Base-by-base conservation (phyloP, 2,888 invertebrate genomes). In the Nemotelus pantherinus region DNA sequence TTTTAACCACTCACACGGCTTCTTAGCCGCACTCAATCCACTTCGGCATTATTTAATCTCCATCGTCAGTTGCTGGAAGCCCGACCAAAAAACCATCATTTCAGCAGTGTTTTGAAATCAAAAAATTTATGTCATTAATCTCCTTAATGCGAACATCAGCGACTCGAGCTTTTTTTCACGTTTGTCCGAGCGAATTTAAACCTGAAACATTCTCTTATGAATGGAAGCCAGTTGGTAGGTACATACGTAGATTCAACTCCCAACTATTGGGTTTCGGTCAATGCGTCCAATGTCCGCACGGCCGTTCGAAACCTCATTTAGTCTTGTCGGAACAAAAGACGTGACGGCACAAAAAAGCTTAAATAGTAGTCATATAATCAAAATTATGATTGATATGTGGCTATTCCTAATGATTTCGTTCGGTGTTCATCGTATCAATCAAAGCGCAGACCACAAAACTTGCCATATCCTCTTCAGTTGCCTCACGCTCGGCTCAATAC, bases 351-450 rank as follows among this genome's bases (percentile, higher is more conserved):
- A 48, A 39, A 41, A 5, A 72, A 74, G 9, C 47, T 45, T 41
- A 58, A 57, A 55, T 41, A 74, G 60, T 74, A 60, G 60, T 74
- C 74, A 60, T 74, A 74, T 74, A 74, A 74, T 74, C 74, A 76
- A 76, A 76, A 76, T 64, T 65, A 76, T 76, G 76, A 76, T 76
- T 55, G 65, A 76, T 76, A 64, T 76, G 53, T 65, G 65, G 55
- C 76, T 44, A 64, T 76, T 76, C 76, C 76, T 76, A 76, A 76
- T 76, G 76, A 76, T 63, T 76, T 76, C 76, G 65, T 76, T 76
- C 65, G 76, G 76, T 64, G 65, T 76, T 76, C 76, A 65, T 76
- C 65, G 65, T 76, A 76, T 76, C 76, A 76, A 76, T 76, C 76
- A 76, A 72, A 60, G 53, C n/a, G 60, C 63, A 60, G 60, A 74